Evolutionary conservation across 2,888 invertebrate species (phyloP).

Genomic region (Bembecia ichneumoniformis): DNA sequence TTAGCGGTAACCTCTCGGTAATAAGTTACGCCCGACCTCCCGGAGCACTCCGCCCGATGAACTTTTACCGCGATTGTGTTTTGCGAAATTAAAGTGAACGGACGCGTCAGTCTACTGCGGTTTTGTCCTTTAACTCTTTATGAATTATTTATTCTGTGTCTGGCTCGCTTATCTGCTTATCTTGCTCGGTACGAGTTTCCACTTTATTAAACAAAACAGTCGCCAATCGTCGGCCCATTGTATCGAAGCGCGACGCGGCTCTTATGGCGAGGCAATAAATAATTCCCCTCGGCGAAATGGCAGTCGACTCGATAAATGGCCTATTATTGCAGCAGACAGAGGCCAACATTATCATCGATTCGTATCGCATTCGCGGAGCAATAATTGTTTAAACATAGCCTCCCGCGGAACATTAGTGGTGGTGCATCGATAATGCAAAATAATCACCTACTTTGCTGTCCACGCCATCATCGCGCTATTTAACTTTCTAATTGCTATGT

Average conservation of each 20-base stretch:
- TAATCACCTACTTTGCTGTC: conserved; percentile 10
- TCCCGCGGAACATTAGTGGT: conserved; percentile 50
- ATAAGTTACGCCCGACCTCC: conserved; percentile 9
- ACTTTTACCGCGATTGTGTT: conserved; percentile 32
- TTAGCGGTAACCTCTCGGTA: conserved; percentile 6
- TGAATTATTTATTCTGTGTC: conserved; percentile 56
- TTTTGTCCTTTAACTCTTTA: conserved; percentile 56
- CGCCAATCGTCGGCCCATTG: conserved; percentile 47
- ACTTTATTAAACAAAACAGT: conserved; percentile 60
- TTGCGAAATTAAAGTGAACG: conserved; percentile 28
- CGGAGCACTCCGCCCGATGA: conserved; percentile 21
- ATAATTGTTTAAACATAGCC: conserved; percentile 68
- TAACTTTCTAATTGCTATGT: background rate
- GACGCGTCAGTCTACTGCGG: conserved; percentile 31
- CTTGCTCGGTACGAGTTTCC: conserved; percentile 41
- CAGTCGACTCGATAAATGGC: conserved; percentile 61
- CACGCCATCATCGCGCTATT: background rate
- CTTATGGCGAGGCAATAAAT: conserved; percentile 60
- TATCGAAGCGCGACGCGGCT: conserved; percentile 52
- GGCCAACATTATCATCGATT: conserved; percentile 65
- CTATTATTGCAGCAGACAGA: conserved; percentile 65
- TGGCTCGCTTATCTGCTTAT: conserved; percentile 41
- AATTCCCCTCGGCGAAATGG: conserved; percentile 56
- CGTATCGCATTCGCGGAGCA: conserved; percentile 57
- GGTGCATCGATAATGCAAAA: conserved; percentile 39